phyloP scores from a whole-genome alignment of 2,888 invertebrate species.

The Aleiodes leptofemur region DNA sequence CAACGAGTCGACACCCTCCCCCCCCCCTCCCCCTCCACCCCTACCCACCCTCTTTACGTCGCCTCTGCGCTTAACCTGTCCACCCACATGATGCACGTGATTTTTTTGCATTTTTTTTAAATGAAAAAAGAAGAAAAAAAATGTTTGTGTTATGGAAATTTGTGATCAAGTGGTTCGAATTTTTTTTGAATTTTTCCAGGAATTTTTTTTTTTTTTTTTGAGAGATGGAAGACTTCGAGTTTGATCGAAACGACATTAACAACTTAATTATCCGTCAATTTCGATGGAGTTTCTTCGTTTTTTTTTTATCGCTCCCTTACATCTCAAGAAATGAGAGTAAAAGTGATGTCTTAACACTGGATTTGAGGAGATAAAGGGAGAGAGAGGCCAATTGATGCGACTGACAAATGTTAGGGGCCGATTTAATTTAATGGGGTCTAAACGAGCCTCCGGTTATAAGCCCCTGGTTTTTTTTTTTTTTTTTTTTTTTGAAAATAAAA shows the following conservation, averaged over 20 bases:
- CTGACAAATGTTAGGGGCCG: slow-evolving; percentile 68
- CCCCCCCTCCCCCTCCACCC: not conserved
- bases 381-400: slow-evolving; percentile 31
- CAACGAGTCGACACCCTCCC: slow-evolving; percentile 61
- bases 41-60: not conserved
- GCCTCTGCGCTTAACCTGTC: slow-evolving; percentile 66
- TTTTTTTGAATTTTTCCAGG: not conserved
- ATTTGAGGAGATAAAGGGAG: not conserved
- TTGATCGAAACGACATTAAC: slow-evolving; percentile 27
- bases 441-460: slow-evolving; percentile 44
- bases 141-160: not conserved
- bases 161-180: not conserved
- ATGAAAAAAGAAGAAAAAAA: not conserved
- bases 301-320: slow-evolving; percentile 1
- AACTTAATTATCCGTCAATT: slow-evolving; percentile 10
- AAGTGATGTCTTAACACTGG: slow-evolving; percentile 7
- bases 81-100: slow-evolving; percentile 64
- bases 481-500: too few species aligned
- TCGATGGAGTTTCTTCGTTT: not conserved
- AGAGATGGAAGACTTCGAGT: not conserved
- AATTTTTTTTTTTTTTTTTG: not conserved
- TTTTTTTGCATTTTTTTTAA: slow-evolving; percentile 23
- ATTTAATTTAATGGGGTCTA: slow-evolving; percentile 72
- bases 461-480: slow-evolving; percentile 3
- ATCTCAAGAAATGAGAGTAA: slow-evolving; percentile 4